These are phyloP conservation scores for Stigmatopora argus DNA, from an alignment of 2,113 vertebrate species.

Conservation along the genomic window DNA sequence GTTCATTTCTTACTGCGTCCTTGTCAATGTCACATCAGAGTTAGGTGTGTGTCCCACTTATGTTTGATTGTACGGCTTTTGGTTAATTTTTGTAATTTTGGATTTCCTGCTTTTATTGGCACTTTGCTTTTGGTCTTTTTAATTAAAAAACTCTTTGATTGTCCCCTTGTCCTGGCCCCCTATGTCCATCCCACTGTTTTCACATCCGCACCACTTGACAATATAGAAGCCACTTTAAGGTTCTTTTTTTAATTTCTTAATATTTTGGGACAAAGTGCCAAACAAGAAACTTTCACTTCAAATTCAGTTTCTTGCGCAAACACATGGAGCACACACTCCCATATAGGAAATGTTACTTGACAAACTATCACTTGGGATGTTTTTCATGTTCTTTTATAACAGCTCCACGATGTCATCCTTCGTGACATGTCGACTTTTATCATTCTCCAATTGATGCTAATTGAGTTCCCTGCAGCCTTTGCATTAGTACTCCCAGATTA, in stretches of 20 bases:
- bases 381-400: constrained; percentile 7
- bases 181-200: no score
- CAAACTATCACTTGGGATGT: not conserved
- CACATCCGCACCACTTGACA: no score
- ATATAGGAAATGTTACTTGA: not conserved
- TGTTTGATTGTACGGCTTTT: no score
- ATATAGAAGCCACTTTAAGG: no score
- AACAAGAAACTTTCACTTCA: not conserved
- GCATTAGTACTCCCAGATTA: constrained; percentile 13
- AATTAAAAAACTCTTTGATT: no score
- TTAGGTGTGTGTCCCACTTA: no score
- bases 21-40: no score
- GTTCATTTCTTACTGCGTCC: no score
- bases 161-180: no score
- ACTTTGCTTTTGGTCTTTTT: no score
- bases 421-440: constrained; percentile 18
- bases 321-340: not conserved
- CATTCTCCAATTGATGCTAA: constrained; percentile 26
- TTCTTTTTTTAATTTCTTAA: not conserved
- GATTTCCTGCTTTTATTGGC: no score
- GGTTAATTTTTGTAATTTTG: no score
- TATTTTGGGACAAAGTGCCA: not conserved
- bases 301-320: not conserved
- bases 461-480: constrained; percentile 23
- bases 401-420: constrained; percentile 1